Evolutionary conservation across 2,797 vertebrate species (phyloP), one percentile per base, ranked within the genome.

Genomic region (Alfaro cultratus): DNA sequence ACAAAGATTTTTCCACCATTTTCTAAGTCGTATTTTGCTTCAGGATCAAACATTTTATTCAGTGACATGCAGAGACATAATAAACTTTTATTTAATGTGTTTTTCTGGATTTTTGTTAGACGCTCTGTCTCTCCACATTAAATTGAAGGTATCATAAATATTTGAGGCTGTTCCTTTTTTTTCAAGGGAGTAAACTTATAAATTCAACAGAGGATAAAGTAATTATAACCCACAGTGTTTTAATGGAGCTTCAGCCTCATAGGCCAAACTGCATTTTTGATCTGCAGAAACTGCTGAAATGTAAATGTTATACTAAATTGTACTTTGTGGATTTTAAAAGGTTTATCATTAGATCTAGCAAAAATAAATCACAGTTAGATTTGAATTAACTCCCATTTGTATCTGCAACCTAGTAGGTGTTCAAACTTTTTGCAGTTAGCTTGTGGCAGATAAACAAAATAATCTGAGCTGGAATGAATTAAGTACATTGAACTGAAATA

Each of bases 81-180:
- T 34, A 39, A 67, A 39, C 34, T 67, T 67, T 67, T 39, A 67
- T 67, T 67, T 67, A 67, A 67, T 39, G 18, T 67, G 34, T 23
- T 67, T 67, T 39, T 67, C 34, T 36, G 16, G 31, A 64, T 39
- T 43, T 13, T 43, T 70, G 12, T 29, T 45, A 45, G 41, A 71
- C n/a, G 18, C n/a, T 71, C 68, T 45, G 68, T 16, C 13, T 71
- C 41, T 7, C 26, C 13, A 29, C 26, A 23, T 45, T 45, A 45
- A 71, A 71, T 16, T 71, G 12, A 71, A 71, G n/a, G 41, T 45
- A 71, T 71, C 26, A 71, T 71, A 45, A 71, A 72, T 72, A 72
- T 72, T 72, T 72, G n/a, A 45, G 26, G 29, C 13, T 46, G 68
- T 71, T 71, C 68, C 1, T 29, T 39, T 45, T 70, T 43, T 15